A percentile compares a stretch with the other conserved stretches of the same genome.
These are phyloP conservation scores for Spodoptera picta DNA, from an alignment of 2,888 invertebrate species.

Conservation along the genomic window DNA sequence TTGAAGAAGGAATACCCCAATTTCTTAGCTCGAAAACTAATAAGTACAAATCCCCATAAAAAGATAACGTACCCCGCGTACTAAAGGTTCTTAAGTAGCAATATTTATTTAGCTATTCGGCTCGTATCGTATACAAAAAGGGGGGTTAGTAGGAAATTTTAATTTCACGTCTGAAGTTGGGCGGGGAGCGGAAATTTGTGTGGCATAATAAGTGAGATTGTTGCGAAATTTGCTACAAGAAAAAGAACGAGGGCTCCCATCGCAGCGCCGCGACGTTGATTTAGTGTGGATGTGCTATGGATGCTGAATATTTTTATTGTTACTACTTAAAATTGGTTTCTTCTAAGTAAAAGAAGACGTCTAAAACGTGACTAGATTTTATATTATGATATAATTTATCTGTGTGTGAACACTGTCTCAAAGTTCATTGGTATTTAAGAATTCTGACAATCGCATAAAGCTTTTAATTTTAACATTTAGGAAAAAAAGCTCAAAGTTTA, in stretches of 20 bases:
- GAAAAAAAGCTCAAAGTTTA: no score
- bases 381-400: no score
- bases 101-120: constrained; percentile 86
- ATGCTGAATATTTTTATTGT: background rate
- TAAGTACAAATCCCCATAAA: constrained; percentile 60
- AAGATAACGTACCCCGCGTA: constrained; percentile 65
- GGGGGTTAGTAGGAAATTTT: constrained; percentile 87
- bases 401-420: no score
- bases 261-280: constrained; percentile 58
- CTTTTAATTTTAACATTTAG: no score
- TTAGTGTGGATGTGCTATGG: constrained; percentile 63
- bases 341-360: no score
- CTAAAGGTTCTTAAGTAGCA: constrained; percentile 77
- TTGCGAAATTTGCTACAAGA: constrained; percentile 89
- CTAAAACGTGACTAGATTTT: no score
- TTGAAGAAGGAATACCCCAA: constrained; percentile 36
- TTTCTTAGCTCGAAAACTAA: constrained; percentile 53
- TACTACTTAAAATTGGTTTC: background rate
- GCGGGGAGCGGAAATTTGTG: constrained; percentile 87
- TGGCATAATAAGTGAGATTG: constrained; percentile 89
- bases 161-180: constrained; percentile 86
- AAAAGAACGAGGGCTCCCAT: constrained; percentile 87
- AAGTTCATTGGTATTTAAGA: no score
- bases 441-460: no score
- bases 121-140: constrained; percentile 77